Evolutionary conservation across 2,113 vertebrate species (phyloP).

Genomic region (Tupaia chinensis): DNA sequence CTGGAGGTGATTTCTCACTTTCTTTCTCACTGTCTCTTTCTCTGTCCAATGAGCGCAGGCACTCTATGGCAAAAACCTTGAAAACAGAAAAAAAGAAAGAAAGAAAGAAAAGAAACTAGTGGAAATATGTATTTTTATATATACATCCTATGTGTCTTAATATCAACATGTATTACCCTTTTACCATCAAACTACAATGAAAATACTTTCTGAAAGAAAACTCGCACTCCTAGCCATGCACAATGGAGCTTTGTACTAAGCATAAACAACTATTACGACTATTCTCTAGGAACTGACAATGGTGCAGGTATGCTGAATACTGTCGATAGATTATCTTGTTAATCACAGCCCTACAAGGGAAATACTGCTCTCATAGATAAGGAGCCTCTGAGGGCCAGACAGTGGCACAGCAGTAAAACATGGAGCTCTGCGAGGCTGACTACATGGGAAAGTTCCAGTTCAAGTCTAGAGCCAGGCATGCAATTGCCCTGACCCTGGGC

Average conservation of each 20-base stretch:
- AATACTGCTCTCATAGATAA: constrained; percentile 32
- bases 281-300: not conserved
- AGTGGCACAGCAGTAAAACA: no score
- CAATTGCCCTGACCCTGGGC: no score
- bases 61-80: no score
- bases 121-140: not conserved
- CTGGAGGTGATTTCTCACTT: no score
- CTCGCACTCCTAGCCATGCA: not conserved
- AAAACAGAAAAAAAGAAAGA: no score
- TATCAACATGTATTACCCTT: not conserved
- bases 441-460: no score
- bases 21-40: no score
- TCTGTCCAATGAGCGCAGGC: no score
- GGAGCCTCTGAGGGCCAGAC: not conserved
- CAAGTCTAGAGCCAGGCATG: no score
- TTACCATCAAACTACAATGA: not conserved
- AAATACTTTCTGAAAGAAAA: constrained; percentile 39
- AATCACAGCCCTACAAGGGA: not conserved
- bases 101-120: not conserved
- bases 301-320: not conserved
- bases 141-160: not conserved
- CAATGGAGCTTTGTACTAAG: not conserved
- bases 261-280: not conserved
- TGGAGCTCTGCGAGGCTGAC: no score
- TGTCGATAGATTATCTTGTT: not conserved